A percentile compares a stretch with the other conserved stretches of the same genome.
These are phyloP conservation scores for Phortica variegata DNA, from an alignment of 1,140 invertebrate genomes.

Conservation along the genomic window DNA sequence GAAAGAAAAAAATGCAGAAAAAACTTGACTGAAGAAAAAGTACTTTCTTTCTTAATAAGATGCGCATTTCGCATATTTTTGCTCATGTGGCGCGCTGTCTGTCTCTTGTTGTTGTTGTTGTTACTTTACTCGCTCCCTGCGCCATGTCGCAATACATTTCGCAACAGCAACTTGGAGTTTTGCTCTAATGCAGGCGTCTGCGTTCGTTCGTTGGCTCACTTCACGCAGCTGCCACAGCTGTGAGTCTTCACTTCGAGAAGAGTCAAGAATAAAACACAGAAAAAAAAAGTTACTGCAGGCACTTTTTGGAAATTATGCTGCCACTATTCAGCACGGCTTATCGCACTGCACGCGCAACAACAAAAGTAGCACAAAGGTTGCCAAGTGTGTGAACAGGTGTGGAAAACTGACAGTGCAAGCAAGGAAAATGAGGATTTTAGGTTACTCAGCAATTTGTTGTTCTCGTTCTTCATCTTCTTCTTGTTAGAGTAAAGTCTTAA, in stretches of 20 bases:
- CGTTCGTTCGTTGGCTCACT: too few species aligned
- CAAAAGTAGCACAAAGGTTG: conserved; percentile 49
- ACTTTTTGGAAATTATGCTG: conserved; percentile 40
- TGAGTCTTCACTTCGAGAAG: too few species aligned
- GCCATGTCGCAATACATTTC: too few species aligned
- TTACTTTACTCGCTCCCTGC: background rate
- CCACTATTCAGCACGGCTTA: too few species aligned
- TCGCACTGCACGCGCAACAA: conserved; percentile 17
- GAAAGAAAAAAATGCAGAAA: background rate
- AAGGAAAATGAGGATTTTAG: conserved; percentile 32
- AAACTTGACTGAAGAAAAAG: conserved; percentile 12
- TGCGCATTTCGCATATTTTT: conserved; percentile 36
- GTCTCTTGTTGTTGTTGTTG: conserved; percentile 9
- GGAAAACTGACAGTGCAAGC: conserved; percentile 35
- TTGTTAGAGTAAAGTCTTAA: too few species aligned
- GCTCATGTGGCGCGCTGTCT: background rate
- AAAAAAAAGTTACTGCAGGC: conserved; percentile 15
- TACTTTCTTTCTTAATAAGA: conserved; percentile 55
- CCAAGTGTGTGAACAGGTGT: conserved; percentile 38
- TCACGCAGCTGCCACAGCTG: too few species aligned
- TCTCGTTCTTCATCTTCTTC: too few species aligned
- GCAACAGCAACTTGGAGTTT: conserved; percentile 15
- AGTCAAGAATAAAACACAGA: too few species aligned
- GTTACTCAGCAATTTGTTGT: too few species aligned
- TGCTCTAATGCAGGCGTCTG: conserved; percentile 47